Evolutionary conservation across 2,888 invertebrate genomes (phyloP).

Genomic region (Rhamnusium bicolor): DNA sequence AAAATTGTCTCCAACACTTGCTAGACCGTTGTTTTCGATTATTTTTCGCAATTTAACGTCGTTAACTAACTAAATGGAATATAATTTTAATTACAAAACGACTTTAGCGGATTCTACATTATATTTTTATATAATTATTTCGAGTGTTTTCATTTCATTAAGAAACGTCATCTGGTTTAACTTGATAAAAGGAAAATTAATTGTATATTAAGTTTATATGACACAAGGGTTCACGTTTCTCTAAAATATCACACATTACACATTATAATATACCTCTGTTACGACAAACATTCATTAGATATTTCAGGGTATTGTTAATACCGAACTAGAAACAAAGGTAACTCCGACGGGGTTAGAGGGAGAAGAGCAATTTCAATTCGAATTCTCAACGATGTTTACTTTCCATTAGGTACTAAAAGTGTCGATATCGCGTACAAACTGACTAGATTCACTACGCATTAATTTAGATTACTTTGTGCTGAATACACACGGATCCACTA

Average conservation of each 20-base stretch:
- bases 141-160: slow-evolving; percentile 62
- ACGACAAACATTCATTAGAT: slow-evolving; percentile 65
- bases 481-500: slow-evolving; percentile 54
- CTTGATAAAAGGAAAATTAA: slow-evolving; percentile 62
- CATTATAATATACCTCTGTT: slow-evolving; percentile 52
- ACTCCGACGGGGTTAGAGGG: slow-evolving; percentile 46
- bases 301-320: slow-evolving; percentile 54
- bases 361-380: slow-evolving; percentile 65
- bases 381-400: slow-evolving; percentile 68
- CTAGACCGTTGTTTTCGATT: too few relatives aligned
- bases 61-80: slow-evolving; percentile 31
- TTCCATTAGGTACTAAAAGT: slow-evolving; percentile 69
- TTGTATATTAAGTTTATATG: slow-evolving; percentile 55
- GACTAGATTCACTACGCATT: slow-evolving; percentile 67
- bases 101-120: slow-evolving; percentile 49
- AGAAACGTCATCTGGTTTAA: slow-evolving; percentile 57
- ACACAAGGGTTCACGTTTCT: slow-evolving; percentile 38
- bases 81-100: slow-evolving; percentile 43
- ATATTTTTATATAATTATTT: slow-evolving; percentile 61
- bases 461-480: slow-evolving; percentile 67
- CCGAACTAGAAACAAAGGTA: slow-evolving; percentile 35
- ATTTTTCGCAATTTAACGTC: slow-evolving; percentile 5
- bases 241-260: slow-evolving; percentile 34
- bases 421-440: slow-evolving; percentile 67
- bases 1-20: not conserved